These are phyloP conservation scores for Triplophysa dalaica DNA, from an alignment of 2,113 vertebrate species.

Conservation along the genomic window DNA sequence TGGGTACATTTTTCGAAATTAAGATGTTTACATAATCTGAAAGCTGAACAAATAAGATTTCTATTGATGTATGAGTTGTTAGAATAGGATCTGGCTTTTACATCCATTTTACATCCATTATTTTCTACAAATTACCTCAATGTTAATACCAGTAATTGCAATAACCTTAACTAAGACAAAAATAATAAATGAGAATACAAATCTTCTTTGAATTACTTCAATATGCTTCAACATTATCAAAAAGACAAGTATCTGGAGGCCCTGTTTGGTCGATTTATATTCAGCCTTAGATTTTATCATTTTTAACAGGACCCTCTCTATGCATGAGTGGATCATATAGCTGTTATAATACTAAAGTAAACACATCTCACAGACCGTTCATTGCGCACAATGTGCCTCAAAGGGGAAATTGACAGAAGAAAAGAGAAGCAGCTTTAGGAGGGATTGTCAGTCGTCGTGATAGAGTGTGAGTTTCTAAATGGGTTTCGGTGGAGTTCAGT, in stretches of 20 bases:
- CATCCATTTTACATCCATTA: too few species aligned
- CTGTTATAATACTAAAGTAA: neutral
- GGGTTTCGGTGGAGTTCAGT: neutral
- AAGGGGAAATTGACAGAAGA: conserved; percentile 1
- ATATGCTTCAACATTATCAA: neutral
- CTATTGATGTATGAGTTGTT: too few species aligned
- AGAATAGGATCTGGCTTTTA: too few species aligned
- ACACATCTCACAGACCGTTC: neutral
- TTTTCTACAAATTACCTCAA: too few species aligned
- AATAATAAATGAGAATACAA: too few species aligned
- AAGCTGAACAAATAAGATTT: too few species aligned
- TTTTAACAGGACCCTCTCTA: neutral
- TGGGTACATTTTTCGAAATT: too few species aligned
- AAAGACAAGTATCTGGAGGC: neutral
- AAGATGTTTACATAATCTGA: too few species aligned
- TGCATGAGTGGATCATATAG: neutral
- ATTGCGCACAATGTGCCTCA: neutral
- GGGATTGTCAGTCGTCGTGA: neutral
- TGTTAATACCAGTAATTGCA: too few species aligned
- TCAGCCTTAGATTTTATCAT: neutral
- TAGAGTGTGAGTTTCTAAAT: neutral
- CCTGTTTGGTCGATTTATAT: neutral
- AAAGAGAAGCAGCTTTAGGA: conserved; percentile 12
- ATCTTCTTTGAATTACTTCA: neutral
- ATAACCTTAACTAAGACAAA: too few species aligned